These are phyloP conservation scores for Spondyliosoma cantharus DNA, from an alignment of 2,797 vertebrate genomes.

Conservation along the genomic window DNA sequence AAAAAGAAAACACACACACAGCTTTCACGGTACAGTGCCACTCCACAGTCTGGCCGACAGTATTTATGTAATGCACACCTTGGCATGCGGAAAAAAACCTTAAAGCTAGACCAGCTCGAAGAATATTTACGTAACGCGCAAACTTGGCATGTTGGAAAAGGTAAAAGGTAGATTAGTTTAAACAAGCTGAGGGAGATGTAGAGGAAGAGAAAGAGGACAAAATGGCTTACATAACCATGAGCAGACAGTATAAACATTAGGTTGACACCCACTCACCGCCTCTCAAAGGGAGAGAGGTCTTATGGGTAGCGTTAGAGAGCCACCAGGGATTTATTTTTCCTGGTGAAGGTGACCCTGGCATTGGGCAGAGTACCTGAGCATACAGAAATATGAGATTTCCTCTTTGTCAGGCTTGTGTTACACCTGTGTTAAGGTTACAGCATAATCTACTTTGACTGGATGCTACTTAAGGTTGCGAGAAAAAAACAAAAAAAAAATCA, in stretches of 20 bases:
- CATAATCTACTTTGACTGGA: conserved; percentile 54
- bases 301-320: conserved; percentile 76
- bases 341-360: conserved; percentile 82
- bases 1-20: conserved; percentile 7
- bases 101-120: conserved; percentile 66
- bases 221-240: conserved; percentile 81
- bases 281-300: conserved; percentile 79
- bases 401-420: conserved; percentile 74
- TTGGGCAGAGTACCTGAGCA: conserved; percentile 80
- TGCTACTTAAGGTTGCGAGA: conserved; percentile 25
- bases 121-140: conserved; percentile 79
- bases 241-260: conserved; percentile 85
- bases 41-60: conserved; percentile 69
- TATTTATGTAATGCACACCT: conserved; percentile 82
- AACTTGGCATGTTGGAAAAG: conserved; percentile 73
- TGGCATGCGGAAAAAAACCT: conserved; percentile 65
- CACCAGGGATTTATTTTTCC: conserved; percentile 78
- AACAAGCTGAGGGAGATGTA: conserved; percentile 50
- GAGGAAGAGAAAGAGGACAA: conserved; percentile 72
- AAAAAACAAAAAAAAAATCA: neutral
- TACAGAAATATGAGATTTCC: conserved; percentile 84
- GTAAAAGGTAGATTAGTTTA: conserved; percentile 75
- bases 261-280: conserved; percentile 81
- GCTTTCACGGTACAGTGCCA: conserved; percentile 57
- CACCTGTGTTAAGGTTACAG: conserved; percentile 75